These are phyloP conservation scores for Drosophila truncata DNA, from an alignment of 1,140 invertebrate species.

Conservation along the genomic window DNA sequence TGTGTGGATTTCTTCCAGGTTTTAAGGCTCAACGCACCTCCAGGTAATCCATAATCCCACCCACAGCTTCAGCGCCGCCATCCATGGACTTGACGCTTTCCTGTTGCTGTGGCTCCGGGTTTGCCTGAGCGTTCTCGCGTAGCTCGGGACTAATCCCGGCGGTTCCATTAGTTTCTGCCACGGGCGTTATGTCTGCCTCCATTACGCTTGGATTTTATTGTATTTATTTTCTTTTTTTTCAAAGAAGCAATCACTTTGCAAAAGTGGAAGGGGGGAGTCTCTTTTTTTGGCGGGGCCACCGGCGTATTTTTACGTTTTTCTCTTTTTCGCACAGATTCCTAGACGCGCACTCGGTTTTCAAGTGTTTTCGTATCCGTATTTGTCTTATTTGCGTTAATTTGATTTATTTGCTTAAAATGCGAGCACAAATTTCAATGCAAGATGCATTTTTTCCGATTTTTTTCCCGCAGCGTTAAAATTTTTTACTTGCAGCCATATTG, in stretches of 20 bases:
- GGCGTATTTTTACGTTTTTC: slow-evolving; percentile 18
- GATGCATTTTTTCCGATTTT: slow-evolving; percentile 29
- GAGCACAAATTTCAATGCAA: slow-evolving; percentile 22
- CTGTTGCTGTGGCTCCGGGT: slow-evolving; percentile 23
- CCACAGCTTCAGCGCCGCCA: slow-evolving; percentile 19
- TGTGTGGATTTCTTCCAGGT: background rate
- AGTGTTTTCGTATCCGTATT: background rate
- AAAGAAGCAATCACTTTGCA: slow-evolving; percentile 8
- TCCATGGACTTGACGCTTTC: slow-evolving; percentile 18
- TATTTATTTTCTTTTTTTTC: slow-evolving; percentile 28
- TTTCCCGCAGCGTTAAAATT: slow-evolving; percentile 37
- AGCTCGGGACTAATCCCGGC: slow-evolving; percentile 16
- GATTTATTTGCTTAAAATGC: slow-evolving; percentile 1
- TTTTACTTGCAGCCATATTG: slow-evolving; percentile 67
- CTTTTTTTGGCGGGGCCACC: slow-evolving; percentile 49
- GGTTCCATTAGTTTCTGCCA: slow-evolving; percentile 43
- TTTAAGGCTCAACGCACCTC: slow-evolving; percentile 17
- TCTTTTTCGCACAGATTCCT: slow-evolving; percentile 3
- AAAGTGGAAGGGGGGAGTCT: slow-evolving; percentile 20
- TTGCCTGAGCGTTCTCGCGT: slow-evolving; percentile 15
- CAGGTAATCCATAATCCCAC: slow-evolving; percentile 53
- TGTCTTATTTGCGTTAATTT: background rate
- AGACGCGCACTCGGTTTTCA: slow-evolving; percentile 23
- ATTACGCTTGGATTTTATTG: slow-evolving; percentile 27
- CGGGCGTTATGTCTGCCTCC: slow-evolving; percentile 62